A percentile compares a stretch with the other conserved stretches of the same genome.
These are phyloP conservation scores for Vulpes ferrilata DNA, from an alignment of 2,113 vertebrate species.

Conservation along the genomic window DNA sequence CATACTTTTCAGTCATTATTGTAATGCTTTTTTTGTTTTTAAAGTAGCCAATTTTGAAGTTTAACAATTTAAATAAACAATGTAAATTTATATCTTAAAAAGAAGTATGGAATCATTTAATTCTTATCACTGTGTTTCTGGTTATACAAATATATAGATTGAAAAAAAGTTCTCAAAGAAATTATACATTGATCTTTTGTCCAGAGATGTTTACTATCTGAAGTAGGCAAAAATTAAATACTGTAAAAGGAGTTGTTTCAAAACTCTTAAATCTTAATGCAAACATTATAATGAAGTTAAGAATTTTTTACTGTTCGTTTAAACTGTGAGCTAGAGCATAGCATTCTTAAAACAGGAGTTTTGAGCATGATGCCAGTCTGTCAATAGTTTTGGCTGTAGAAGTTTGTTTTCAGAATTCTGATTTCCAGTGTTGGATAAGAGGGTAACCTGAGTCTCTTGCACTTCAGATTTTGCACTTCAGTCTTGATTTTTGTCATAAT, in stretches of 20 bases:
- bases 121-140: conserved; percentile 24
- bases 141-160: conserved; percentile 29
- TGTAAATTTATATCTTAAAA: conserved; percentile 43
- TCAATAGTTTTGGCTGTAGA: not conserved
- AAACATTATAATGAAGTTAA: not conserved
- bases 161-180: not conserved
- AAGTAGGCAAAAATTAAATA: conserved; percentile 36
- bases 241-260: not conserved
- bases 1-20: conserved; percentile 42
- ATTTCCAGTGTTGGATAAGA: not conserved
- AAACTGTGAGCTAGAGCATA: not conserved
- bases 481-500: not conserved
- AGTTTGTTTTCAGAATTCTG: not conserved
- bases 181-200: not conserved
- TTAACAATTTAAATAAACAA: conserved; percentile 25
- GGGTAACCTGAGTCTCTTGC: not conserved
- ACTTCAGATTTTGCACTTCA: not conserved
- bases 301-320: not conserved
- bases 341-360: not conserved
- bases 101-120: conserved; percentile 2
- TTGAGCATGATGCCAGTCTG: not conserved
- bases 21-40: not conserved
- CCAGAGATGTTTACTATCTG: conserved; percentile 8
- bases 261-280: not conserved
- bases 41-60: conserved; percentile 11